Percentiles rank a stretch among this genome's conserved stretches.
phyloP scores from a whole-genome alignment of 2,888 invertebrate genomes.

The Cryptophagus acutangulus region DNA sequence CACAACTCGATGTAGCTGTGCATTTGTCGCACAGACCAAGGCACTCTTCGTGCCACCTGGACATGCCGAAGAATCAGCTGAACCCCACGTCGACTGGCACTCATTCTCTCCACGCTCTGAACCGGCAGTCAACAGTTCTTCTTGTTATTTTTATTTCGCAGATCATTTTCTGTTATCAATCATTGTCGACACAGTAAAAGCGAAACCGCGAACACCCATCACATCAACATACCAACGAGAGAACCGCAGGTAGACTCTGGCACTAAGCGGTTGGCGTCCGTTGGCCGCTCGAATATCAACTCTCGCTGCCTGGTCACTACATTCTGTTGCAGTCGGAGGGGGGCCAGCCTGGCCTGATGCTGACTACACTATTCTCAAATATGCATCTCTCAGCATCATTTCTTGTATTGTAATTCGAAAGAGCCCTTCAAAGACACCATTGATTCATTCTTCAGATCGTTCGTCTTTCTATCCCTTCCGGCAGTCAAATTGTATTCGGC shows the following conservation, averaged over 20 bases:
- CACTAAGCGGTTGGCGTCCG: constrained; percentile 26
- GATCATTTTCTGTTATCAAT: not conserved
- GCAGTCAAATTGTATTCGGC: too few relatives aligned
- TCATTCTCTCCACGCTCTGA: constrained; percentile 17
- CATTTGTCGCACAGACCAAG: constrained; percentile 42
- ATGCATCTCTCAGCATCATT: constrained; percentile 1
- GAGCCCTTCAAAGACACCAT: too few relatives aligned
- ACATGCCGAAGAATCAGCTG: constrained; percentile 38
- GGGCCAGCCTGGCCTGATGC: constrained; percentile 17
- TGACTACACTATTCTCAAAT: constrained; percentile 5
- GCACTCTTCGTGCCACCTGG: constrained; percentile 44
- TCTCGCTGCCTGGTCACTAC: constrained; percentile 31
- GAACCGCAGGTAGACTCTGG: constrained; percentile 24
- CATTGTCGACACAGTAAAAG: constrained; percentile 1
- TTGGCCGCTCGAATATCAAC: constrained; percentile 28
- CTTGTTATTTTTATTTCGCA: not conserved
- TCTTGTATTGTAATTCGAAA: too few relatives aligned
- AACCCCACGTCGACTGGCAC: constrained; percentile 23
- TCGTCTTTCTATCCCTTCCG: too few relatives aligned
- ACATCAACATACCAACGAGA: constrained; percentile 15
- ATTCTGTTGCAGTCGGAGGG: too few relatives aligned
- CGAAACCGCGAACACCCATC: not conserved
- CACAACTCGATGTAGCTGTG: constrained; percentile 32
- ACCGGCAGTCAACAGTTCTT: not conserved
- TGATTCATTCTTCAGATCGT: too few relatives aligned